Evolutionary conservation across 2,888 invertebrate species (phyloP).

Genomic region (Nudaria mundana): DNA sequence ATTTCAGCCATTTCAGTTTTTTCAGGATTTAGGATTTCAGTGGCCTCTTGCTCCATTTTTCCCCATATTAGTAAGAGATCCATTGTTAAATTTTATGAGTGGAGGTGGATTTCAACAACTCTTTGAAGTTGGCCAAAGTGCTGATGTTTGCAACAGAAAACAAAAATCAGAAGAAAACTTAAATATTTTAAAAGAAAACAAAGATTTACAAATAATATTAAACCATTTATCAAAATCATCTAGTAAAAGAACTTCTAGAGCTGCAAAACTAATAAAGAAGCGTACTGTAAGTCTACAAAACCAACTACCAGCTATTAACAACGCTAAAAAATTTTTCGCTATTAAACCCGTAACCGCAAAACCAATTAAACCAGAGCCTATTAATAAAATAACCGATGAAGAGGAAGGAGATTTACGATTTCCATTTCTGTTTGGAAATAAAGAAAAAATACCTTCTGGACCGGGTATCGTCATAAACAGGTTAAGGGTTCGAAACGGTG

Average conservation of each 20-base stretch:
- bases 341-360: conserved; percentile 43
- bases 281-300: conserved; percentile 46
- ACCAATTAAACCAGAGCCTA: conserved; percentile 45
- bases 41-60: conserved; percentile 80
- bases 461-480: conserved; percentile 86
- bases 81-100: conserved; percentile 70
- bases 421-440: conserved; percentile 55
- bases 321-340: conserved; percentile 48
- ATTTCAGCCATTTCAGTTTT: conserved; percentile 28
- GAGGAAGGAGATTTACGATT: conserved; percentile 49
- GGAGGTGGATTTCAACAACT: conserved; percentile 78
- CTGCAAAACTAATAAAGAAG: conserved; percentile 58
- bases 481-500: conserved; percentile 86
- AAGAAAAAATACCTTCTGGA: conserved; percentile 63
- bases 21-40: conserved; percentile 39
- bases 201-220: conserved; percentile 12
- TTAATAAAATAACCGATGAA: conserved; percentile 41
- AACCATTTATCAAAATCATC: conserved; percentile 15
- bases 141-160: conserved; percentile 73
- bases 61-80: conserved; percentile 81
- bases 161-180: conserved; percentile 45
- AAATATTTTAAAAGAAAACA: conserved; percentile 7
- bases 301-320: conserved; percentile 39
- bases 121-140: conserved; percentile 81
- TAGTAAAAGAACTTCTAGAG: conserved; percentile 34